Base-by-base conservation (phyloP, 1,140 invertebrate genomes). In the Tachypleus tridentatus region DNA sequence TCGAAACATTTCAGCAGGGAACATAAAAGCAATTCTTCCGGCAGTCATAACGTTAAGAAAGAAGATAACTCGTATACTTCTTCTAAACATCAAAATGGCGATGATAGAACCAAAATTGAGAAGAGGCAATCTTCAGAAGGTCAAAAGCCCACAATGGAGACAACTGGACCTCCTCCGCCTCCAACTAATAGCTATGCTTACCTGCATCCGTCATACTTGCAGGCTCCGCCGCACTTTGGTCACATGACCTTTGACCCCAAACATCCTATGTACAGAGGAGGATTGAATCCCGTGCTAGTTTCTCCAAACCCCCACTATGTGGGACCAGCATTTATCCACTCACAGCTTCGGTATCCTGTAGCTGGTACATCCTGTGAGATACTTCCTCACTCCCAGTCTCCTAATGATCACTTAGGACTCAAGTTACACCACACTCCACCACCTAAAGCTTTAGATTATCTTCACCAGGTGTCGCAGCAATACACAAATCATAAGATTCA, bases 101-200 rank as follows among this genome's bases (percentile, higher is more conserved):
- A 80, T 64, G 84, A 85, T 68, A 81, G 82, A 68, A 57, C 74
- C 9, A 70, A 66, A 77, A 69, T 53, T 59, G 64, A 49, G 65
- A 75, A 11, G 77, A 81, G 63, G 63, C 76, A 71, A 53, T 91
- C 91, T 71, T 86, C 89, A 67, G 91, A 93, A 79, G 91, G 91
- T 0, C 87, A 92, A 51, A 93, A 94, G 74, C 90, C 91, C 0
- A 93, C 91, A 5, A 93, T 92, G 84, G 90, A 94, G 75, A 93
- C 90, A 0, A 88, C 91, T 74, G 91, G 91, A 3, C 90, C 90
- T 0, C 91, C 91, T 3, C 89, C 90, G 6, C 89, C 90, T 5
- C 89, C 89, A 3, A 90, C 89, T 4, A 71, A 74, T 61, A 87
- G 89, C 73, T 92, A 90, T 77, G 81, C 83, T 58, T 92, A 91